Percentiles rank a stretch among this genome's conserved stretches.
Conservation (phyloP, 2,888 invertebrate genomes). For the Lasioglossum leucozonium region DNA sequence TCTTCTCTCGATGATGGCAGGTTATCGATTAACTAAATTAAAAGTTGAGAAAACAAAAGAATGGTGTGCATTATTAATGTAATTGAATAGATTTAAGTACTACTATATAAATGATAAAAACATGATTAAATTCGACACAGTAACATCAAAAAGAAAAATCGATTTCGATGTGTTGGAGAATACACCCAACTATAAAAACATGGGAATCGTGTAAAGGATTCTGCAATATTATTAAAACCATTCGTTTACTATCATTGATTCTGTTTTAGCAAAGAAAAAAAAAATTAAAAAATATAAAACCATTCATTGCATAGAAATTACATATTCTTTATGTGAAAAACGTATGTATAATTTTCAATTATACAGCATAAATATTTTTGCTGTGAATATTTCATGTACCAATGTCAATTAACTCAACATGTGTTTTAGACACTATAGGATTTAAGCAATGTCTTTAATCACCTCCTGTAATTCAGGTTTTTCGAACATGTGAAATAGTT, state of each 20-base stretch:
- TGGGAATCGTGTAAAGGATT: conserved; percentile 38
- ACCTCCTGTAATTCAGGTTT: conserved; percentile 96
- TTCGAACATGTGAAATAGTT: conserved; percentile 94
- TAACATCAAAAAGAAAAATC: not conserved
- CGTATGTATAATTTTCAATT: conserved; percentile 56
- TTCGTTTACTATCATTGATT: conserved; percentile 22
- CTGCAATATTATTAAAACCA: conserved; percentile 16
- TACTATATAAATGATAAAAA: not conserved
- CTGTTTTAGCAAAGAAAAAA: conserved; percentile 35
- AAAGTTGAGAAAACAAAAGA: conserved; percentile 41
- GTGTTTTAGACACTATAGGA: conserved; percentile 38
- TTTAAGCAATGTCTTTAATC: conserved; percentile 90
- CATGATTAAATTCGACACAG: not conserved
- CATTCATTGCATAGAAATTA: conserved; percentile 44
- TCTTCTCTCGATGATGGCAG: conserved; percentile 74
- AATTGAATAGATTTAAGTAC: conserved; percentile 11
- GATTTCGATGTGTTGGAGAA: not conserved
- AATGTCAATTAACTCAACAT: conserved; percentile 36
- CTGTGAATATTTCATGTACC: conserved; percentile 23
- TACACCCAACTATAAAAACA: not conserved
- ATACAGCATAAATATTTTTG: conserved; percentile 45
- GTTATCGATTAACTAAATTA: conserved; percentile 75
- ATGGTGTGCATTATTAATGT: not conserved
- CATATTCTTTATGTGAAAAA: conserved; percentile 46
- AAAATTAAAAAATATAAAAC: conserved; percentile 55